Conservation (phyloP, 2,888 invertebrate genomes). For the Ormyrus rosae region DNA sequence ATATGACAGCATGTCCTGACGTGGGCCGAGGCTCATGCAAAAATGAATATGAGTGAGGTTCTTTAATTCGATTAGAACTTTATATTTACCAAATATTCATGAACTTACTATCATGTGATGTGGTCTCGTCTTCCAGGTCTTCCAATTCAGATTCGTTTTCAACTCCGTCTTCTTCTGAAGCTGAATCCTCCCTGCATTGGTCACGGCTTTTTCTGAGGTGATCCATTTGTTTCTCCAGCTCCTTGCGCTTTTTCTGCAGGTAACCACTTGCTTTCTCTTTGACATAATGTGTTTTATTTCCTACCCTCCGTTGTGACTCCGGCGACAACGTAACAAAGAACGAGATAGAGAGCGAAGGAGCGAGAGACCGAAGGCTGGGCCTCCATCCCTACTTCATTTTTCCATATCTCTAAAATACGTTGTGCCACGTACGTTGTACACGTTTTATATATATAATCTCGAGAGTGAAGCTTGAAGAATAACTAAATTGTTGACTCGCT, state of each 20-base stretch:
- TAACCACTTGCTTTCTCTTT: slow-evolving; percentile 1
- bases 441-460: too few relatives aligned
- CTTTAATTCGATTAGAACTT: neutral
- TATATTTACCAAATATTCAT: neutral
- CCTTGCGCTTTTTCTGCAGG: neutral
- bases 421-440: too few relatives aligned
- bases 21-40: too few relatives aligned
- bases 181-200: neutral
- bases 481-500: too few relatives aligned
- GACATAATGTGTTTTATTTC: neutral
- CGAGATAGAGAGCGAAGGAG: neutral
- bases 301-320: neutral
- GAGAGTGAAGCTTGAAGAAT: too few relatives aligned
- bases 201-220: neutral
- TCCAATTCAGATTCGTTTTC: neutral
- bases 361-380: neutral
- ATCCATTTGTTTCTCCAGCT: neutral
- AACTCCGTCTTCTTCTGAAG: neutral
- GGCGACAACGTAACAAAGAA: slow-evolving; percentile 1
- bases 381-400: neutral
- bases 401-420: too few relatives aligned
- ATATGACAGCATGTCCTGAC: too few relatives aligned
- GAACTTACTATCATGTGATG: too few relatives aligned
- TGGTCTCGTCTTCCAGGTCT: too few relatives aligned
- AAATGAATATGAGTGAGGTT: too few relatives aligned